These are phyloP conservation scores for Lathamus discolor DNA, from an alignment of 2,113 vertebrate species.

Conservation along the genomic window DNA sequence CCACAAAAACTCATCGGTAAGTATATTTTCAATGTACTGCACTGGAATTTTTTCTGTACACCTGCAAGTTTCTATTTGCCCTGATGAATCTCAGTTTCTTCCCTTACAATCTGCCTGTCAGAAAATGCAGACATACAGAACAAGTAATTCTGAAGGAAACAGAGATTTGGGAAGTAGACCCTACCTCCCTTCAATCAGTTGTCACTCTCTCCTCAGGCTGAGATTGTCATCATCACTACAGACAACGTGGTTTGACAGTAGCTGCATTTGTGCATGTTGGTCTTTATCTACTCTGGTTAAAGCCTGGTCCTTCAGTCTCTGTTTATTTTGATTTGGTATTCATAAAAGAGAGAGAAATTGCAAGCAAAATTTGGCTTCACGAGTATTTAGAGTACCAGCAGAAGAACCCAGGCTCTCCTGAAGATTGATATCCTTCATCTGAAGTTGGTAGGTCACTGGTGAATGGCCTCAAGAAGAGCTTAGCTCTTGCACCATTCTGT, in stretches of 20 bases:
- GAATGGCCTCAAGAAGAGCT: neutral
- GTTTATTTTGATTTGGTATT: slow-evolving; percentile 14
- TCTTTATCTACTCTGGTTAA: slow-evolving; percentile 46
- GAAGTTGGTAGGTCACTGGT: neutral
- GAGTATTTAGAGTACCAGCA: neutral
- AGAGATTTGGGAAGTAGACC: slow-evolving; percentile 32
- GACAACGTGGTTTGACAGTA: slow-evolving; percentile 59
- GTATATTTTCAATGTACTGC: neutral
- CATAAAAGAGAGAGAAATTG: neutral
- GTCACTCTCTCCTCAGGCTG: slow-evolving; percentile 2
- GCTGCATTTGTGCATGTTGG: slow-evolving; percentile 8
- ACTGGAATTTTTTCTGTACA: neutral
- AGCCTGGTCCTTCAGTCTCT: neutral
- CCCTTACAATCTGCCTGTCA: slow-evolving; percentile 50
- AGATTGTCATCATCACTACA: neutral
- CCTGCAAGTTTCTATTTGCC: neutral
- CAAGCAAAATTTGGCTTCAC: neutral
- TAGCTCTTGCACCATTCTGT: neutral
- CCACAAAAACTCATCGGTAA: neutral
- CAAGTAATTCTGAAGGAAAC: slow-evolving; percentile 49
- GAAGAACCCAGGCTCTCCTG: neutral
- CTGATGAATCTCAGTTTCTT: slow-evolving; percentile 15
- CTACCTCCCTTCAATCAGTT: slow-evolving; percentile 26
- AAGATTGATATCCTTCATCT: neutral
- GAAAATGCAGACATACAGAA: slow-evolving; percentile 56